Conservation (phyloP, 2,888 invertebrate species). For the Trichogramma dendrolimi region DNA sequence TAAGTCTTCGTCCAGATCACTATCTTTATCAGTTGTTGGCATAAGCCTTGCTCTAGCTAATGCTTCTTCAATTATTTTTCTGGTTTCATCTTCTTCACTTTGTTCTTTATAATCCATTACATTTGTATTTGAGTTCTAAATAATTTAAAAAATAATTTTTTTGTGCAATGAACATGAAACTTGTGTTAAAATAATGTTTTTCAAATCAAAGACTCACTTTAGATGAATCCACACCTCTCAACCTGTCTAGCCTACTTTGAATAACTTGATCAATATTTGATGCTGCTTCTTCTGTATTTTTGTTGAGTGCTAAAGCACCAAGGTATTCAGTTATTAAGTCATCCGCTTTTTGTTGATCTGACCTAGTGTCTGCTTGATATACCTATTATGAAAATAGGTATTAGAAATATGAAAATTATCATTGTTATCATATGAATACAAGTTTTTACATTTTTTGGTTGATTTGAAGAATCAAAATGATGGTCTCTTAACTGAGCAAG, state of each 20-base stretch:
- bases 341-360: constrained; percentile 67
- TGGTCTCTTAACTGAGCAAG: constrained; percentile 67
- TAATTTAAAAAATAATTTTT: neutral
- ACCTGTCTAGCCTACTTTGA: constrained; percentile 44
- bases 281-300: constrained; percentile 1
- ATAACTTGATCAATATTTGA: constrained; percentile 53
- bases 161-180: neutral
- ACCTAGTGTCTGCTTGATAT: constrained; percentile 57
- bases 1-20: constrained; percentile 35
- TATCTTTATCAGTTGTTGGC: constrained; percentile 43
- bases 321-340: constrained; percentile 61
- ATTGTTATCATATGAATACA: neutral
- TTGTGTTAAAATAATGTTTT: no score
- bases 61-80: constrained; percentile 43
- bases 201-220: constrained; percentile 24
- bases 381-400: constrained; percentile 33
- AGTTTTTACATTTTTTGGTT: constrained; percentile 35
- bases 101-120: constrained; percentile 45
- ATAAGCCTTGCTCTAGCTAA: constrained; percentile 54
- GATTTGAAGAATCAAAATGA: constrained; percentile 41
- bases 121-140: constrained; percentile 11
- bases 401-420: constrained; percentile 2
- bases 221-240: constrained; percentile 52
- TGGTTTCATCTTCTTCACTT: constrained; percentile 49
- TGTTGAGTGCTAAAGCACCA: constrained; percentile 49